Evolutionary conservation across 2,888 invertebrate species (phyloP).

Genomic region (Baccha elongata): DNA sequence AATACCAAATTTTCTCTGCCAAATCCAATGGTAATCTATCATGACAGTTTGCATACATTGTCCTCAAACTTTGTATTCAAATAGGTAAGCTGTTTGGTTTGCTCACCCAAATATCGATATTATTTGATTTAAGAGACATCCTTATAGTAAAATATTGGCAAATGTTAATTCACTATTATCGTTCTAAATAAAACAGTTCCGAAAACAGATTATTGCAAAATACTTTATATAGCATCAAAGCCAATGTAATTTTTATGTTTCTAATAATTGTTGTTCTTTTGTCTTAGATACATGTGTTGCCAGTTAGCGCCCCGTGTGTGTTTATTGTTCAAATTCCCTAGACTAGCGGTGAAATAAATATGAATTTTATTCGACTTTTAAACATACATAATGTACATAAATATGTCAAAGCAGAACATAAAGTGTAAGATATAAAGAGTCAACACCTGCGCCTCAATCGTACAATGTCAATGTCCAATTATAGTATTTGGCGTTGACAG

Average conservation of each 20-base stretch:
- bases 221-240: background rate
- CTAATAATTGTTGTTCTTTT: conserved; percentile 2
- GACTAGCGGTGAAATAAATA: conserved; percentile 24
- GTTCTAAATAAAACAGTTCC: conserved; percentile 3
- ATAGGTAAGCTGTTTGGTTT: no score
- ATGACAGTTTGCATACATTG: background rate
- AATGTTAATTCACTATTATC: background rate
- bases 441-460: conserved; percentile 31
- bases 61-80: conserved; percentile 10
- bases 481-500: conserved; percentile 29
- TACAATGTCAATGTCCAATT: conserved; percentile 52
- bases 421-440: conserved; percentile 7
- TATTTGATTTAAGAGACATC: no score
- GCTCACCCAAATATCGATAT: no score
- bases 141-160: no score
- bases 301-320: conserved; percentile 28
- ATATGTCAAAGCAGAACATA: background rate
- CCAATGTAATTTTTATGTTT: conserved; percentile 16
- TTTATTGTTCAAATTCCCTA: conserved; percentile 50
- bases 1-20: conserved; percentile 10
- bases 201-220: conserved; percentile 46
- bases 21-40: conserved; percentile 33
- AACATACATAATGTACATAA: no score
- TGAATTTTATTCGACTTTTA: conserved; percentile 33
- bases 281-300: conserved; percentile 36